Base-by-base conservation (phyloP, 2,113 vertebrate species). In the Brachypteracias leptosomus region DNA sequence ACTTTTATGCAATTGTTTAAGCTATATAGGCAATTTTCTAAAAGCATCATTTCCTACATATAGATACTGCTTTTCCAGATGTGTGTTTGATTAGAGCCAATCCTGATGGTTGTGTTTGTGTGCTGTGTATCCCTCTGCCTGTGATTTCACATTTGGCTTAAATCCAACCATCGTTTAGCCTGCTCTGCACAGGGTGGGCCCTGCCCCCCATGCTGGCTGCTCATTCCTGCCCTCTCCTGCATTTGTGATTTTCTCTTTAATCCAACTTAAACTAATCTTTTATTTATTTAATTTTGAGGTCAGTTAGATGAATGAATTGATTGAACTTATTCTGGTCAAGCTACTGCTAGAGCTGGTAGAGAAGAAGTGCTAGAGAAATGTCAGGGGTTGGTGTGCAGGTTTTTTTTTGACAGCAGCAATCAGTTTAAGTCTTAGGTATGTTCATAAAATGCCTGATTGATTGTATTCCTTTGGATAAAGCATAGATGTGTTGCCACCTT, bases 231-330 rank as follows among this genome's bases (percentile, higher is more conserved):
- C 73, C 33, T 81, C 35, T 87, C 49, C 33, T 78, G 18, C 40
- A 73, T 79, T 79, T 76, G 81, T 79, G 78, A 73, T 95, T 89
- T 75, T 89, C 71, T 71, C 40, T 93, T 90, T 92, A 95, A 94
- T 93, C 49, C 58, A 94, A 72, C 22, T 88, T 88, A 94, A 90
- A 65, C 40, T 72, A 80, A 85, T 88, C 33, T 85, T 86, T 91
- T 83, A 63, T 91, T 92, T 94, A 79, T 96, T 92, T 94, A 66
- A n/a, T 91, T 95, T 81, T 55, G 28, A 70, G 65, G 22, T 91
- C 67, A 42, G 17, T 76, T 82, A 65, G 40, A 79, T 95, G 71
- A 83, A 21, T 88, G 36, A 93, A 76, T 49, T n/a, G 92, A 85
- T 86, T 57, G 57, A 85, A 7, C 54, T 74, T 94, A 42, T 8